Percentiles rank a stretch among this genome's conserved stretches.
These are phyloP conservation scores for Lampris megalopsis DNA, from an alignment of 2,113 vertebrate genomes.

Conservation along the genomic window DNA sequence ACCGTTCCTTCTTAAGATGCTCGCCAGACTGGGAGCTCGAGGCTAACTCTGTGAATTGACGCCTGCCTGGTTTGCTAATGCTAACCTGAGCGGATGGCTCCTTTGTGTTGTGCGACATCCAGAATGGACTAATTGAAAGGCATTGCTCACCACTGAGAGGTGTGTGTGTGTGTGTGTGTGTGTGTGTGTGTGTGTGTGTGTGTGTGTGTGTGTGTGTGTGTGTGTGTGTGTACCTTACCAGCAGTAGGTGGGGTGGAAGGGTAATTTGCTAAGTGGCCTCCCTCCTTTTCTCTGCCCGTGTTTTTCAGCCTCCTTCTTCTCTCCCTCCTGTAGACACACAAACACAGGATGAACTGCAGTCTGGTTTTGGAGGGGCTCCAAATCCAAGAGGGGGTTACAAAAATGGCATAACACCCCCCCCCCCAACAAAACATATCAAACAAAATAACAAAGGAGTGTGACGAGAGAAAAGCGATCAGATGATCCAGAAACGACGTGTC, in stretches of 20 bases:
- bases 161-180: not conserved
- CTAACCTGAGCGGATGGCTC: constrained; percentile 59
- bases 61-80: constrained; percentile 43
- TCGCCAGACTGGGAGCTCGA: constrained; percentile 25
- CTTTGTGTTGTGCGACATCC: constrained; percentile 75
- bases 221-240: not conserved
- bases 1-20: not conserved
- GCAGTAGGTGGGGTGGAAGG: not conserved
- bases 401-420: no score
- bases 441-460: no score
- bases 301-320: no score
- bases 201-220: not conserved
- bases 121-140: constrained; percentile 78
- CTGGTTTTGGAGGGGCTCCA: no score
- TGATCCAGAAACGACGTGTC: no score
- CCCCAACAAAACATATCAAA: no score
- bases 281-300: no score
- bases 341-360: no score
- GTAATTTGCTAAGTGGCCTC: no score
- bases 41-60: constrained; percentile 54
- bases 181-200: not conserved
- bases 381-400: no score
- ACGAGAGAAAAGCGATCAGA: no score
- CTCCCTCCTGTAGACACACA: no score
- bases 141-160: constrained; percentile 58